Percentiles rank a stretch among this genome's conserved stretches.
phyloP scores from a whole-genome alignment of 2,888 invertebrate genomes.

The Yponomeuta sedellus region DNA sequence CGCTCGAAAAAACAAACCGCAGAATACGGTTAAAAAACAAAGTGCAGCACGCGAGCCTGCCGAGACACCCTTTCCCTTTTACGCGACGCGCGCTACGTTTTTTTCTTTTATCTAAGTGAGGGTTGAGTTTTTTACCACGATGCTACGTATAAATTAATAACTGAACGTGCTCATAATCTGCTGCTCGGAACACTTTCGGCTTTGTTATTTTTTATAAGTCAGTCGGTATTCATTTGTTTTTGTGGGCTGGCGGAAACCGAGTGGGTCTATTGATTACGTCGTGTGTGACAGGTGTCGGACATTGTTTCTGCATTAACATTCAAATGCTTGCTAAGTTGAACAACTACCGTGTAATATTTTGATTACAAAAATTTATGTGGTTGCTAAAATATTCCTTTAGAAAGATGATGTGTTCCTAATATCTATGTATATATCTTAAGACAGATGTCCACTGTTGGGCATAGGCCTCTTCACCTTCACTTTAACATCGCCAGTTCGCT shows the following conservation, averaged over 20 bases:
- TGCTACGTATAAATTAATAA: conserved; percentile 75
- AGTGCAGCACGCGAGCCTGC: conserved; percentile 69
- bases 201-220: conserved; percentile 62
- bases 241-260: conserved; percentile 62
- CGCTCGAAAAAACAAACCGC: conserved; percentile 73
- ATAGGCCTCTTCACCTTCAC: no score
- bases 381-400: no score
- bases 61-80: conserved; percentile 74
- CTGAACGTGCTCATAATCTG: conserved; percentile 74
- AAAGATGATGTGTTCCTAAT: no score
- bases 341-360: conserved; percentile 14
- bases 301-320: conserved; percentile 31
- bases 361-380: background rate
- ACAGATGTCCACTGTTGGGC: no score
- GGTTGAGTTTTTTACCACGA: conserved; percentile 70
- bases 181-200: conserved; percentile 72
- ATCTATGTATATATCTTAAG: no score
- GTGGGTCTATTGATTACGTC: conserved; percentile 59
- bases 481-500: no score
- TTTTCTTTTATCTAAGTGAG: conserved; percentile 63
- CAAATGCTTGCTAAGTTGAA: conserved; percentile 15
- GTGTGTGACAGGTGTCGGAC: conserved; percentile 56
- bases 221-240: conserved; percentile 70
- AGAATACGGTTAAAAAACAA: conserved; percentile 69
- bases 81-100: conserved; percentile 67